Percentiles rank a stretch among this genome's conserved stretches.
These are phyloP conservation scores for Archips xylosteana DNA, from an alignment of 2,888 invertebrate genomes.

Conservation along the genomic window DNA sequence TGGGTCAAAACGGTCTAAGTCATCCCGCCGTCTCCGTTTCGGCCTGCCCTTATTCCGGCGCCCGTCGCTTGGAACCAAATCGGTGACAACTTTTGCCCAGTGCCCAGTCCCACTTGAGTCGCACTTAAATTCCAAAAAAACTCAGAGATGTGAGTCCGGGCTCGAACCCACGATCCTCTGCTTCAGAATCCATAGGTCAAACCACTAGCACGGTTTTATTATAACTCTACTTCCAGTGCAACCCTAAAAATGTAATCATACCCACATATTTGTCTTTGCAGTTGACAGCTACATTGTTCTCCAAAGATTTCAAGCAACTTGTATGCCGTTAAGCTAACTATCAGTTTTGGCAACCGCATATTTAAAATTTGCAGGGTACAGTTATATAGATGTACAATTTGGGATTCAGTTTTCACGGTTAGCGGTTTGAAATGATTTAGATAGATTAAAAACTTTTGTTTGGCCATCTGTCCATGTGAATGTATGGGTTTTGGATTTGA, in stretches of 20 bases:
- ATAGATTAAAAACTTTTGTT: slow-evolving; percentile 10
- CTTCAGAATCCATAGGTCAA: too few species aligned
- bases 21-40: too few species aligned
- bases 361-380: not conserved
- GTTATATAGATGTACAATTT: slow-evolving; percentile 2
- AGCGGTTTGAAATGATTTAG: slow-evolving; percentile 3
- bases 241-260: not conserved
- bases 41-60: too few species aligned
- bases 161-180: too few species aligned
- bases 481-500: not conserved
- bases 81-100: too few species aligned
- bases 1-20: too few species aligned
- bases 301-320: not conserved
- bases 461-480: not conserved
- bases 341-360: not conserved
- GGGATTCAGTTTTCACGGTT: slow-evolving; percentile 6
- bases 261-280: not conserved
- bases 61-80: too few species aligned
- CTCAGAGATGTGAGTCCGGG: too few species aligned
- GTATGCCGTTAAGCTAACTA: not conserved
- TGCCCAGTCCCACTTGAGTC: too few species aligned
- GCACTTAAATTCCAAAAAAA: too few species aligned
- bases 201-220: too few species aligned
- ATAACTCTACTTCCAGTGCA: not conserved
- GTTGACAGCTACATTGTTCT: slow-evolving; percentile 3